These are phyloP conservation scores for Agrypnia vestita DNA, from an alignment of 1,140 invertebrate species.

Conservation along the genomic window DNA sequence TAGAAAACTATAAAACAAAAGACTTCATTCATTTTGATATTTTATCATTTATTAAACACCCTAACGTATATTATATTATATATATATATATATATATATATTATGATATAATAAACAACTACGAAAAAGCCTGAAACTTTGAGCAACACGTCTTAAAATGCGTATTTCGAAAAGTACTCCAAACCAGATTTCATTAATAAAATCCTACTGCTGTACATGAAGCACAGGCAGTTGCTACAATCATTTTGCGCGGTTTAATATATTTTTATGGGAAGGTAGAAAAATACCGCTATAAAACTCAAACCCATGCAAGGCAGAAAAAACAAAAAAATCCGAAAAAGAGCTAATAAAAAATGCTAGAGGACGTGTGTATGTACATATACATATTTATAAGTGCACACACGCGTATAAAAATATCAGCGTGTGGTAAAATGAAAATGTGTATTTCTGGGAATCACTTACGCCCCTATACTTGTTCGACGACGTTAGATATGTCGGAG, in stretches of 20 bases:
- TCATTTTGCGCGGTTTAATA: conserved; percentile 29
- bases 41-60: too few relatives aligned
- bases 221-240: conserved; percentile 8
- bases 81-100: too few relatives aligned
- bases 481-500: conserved; percentile 14
- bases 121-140: too few relatives aligned
- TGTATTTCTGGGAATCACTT: conserved; percentile 32
- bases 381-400: too few relatives aligned
- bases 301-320: neutral
- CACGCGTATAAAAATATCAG: neutral
- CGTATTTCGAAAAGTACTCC: too few relatives aligned
- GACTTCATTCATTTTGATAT: too few relatives aligned
- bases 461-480: conserved; percentile 6
- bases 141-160: too few relatives aligned
- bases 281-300: conserved; percentile 9
- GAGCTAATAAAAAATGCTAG: conserved; percentile 12
- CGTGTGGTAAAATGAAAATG: conserved; percentile 11
- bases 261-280: conserved; percentile 33
- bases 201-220: neutral
- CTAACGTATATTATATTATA: too few relatives aligned
- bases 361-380: neutral
- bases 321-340: conserved; percentile 18
- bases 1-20: too few relatives aligned
- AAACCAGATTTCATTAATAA: too few relatives aligned
- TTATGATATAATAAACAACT: too few relatives aligned